phyloP scores from a whole-genome alignment of 2,113 vertebrate species.

The Motacilla tschutschensis region DNA sequence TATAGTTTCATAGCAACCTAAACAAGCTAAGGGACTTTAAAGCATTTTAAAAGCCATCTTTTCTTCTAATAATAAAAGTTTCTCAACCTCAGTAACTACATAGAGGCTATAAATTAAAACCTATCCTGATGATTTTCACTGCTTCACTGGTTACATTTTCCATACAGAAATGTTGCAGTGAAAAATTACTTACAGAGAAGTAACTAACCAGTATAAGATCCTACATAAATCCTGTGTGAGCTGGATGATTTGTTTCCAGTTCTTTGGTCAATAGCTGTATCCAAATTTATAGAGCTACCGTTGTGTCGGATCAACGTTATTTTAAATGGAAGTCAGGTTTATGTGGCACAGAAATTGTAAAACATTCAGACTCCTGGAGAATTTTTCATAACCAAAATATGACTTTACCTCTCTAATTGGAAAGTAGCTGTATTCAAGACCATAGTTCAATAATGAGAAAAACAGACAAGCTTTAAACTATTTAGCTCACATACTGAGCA shows the following conservation, averaged over 20 bases:
- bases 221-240: conserved; percentile 27
- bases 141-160: conserved; percentile 13
- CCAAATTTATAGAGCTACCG: not conserved
- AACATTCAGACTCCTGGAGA: not conserved
- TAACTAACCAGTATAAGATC: not conserved
- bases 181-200: conserved; percentile 11
- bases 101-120: not conserved
- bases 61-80: not conserved
- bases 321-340: conserved; percentile 13
- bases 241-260: not conserved
- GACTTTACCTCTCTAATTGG: not conserved
- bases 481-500: not conserved
- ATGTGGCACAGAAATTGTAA: not conserved
- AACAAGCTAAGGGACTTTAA: not conserved
- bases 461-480: not conserved
- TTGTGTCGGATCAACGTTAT: not conserved
- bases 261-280: not conserved
- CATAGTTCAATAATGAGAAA: not conserved
- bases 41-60: not conserved
- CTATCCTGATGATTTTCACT: not conserved
- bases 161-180: not conserved
- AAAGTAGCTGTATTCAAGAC: not conserved
- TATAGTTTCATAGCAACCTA: not conserved
- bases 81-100: not conserved
- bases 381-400: not conserved